phyloP scores from a whole-genome alignment of 2,797 vertebrate genomes.

The Trematomus bernacchii region DNA sequence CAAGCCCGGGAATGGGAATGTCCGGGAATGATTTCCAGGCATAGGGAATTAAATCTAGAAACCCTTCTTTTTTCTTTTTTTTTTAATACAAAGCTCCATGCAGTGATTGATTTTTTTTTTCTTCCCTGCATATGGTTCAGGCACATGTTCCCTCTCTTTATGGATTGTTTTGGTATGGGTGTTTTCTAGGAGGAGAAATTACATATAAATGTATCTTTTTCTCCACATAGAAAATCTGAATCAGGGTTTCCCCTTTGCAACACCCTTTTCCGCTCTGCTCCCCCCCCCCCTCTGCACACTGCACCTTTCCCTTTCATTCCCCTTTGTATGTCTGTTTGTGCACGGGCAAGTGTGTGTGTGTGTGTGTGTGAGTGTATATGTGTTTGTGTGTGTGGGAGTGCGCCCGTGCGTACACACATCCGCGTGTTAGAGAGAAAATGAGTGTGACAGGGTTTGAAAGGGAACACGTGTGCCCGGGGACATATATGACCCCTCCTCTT shows the following conservation, averaged over 20 bases:
- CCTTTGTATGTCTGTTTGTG: constrained; percentile 60
- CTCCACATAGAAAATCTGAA: constrained; percentile 48
- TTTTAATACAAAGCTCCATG: constrained; percentile 46
- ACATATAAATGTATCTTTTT: constrained; percentile 16
- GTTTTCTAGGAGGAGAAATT: background rate
- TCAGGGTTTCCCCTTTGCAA: constrained; percentile 47
- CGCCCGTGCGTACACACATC: constrained; percentile 43
- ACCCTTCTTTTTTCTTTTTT: constrained; percentile 52
- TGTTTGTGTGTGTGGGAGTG: constrained; percentile 22
- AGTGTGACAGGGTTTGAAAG: constrained; percentile 78
- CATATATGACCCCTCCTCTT: constrained; percentile 57
- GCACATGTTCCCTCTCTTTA: constrained; percentile 31
- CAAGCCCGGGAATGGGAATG: constrained; percentile 56
- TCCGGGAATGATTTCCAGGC: constrained; percentile 74
- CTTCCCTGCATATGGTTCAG: constrained; percentile 49
- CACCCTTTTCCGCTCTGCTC: constrained; percentile 21
- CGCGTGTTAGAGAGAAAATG: constrained; percentile 64
- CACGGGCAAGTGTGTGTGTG: constrained; percentile 14
- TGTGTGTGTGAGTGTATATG: constrained; percentile 17
- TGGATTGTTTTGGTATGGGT: constrained; percentile 18
- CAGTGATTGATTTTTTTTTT: constrained; percentile 42
- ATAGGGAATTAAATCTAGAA: constrained; percentile 65
- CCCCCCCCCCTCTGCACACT: constrained; percentile 22
- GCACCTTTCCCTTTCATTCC: constrained; percentile 57
- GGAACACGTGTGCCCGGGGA: constrained; percentile 79